Evolutionary conservation across 1,140 invertebrate species (phyloP), one percentile per base, ranked within the genome.

Genomic region (Orius laevigatus): DNA sequence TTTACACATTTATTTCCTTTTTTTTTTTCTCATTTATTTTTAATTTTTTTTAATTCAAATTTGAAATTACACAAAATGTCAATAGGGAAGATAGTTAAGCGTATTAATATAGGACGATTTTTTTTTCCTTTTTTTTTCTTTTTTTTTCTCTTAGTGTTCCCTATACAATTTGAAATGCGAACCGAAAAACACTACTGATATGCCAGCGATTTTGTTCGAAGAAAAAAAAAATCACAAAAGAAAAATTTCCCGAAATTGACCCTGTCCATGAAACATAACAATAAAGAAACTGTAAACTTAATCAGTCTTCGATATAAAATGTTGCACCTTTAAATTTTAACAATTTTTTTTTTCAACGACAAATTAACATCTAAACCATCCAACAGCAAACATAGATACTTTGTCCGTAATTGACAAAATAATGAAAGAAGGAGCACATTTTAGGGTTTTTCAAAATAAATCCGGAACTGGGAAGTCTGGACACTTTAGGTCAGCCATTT

Each of bases 21-120:
- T 25, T 4, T 25, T 25, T 25, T 25, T 25, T 25, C 25, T 25
- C 25, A 25, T 25, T 25, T 25, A 25, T 25, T 25, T 25, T n/a
- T n/a, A n/a, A n/a, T n/a, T n/a, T n/a, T n/a, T n/a, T n/a, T n/a
- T n/a, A n/a, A n/a, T n/a, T n/a, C n/a, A 25, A 25, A 25, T 25
- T 25, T 25, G 25, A 25, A 25, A 25, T 25, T 25, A 25, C 25
- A 25, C 25, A 25, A 25, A 25, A 25, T 25, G 25, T 25, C 25
- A 25, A 25, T 58, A 58, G 50, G 55, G 40, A 44, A 42, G 41
- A 44, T 44, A 42, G 40, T 31, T 43, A 38, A 44, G 40, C 41
- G 49, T 44, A 50, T 43, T 44, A 32, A 38, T 41, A 41, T 43
- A 48, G 40, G 48, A 49, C 38, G 31, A 42, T 39, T 48, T 19